Conservation (phyloP, 2,797 vertebrate species). For the Tachyglossus aculeatus region DNA sequence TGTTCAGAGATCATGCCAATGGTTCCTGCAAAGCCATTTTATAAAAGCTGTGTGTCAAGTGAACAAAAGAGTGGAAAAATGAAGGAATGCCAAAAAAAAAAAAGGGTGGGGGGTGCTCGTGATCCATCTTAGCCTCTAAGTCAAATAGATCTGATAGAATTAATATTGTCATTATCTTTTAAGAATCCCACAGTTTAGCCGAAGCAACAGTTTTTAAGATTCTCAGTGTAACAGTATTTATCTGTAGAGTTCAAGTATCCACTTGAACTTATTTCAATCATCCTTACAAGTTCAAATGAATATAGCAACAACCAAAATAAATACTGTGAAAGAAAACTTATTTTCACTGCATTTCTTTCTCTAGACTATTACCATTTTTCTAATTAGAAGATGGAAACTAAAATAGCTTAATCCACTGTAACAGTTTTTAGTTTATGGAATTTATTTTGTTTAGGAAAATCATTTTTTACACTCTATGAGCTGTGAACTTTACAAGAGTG, state of each 20-base stretch:
- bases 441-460: slow-evolving; percentile 22
- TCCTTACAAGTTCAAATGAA: neutral
- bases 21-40: slow-evolving; percentile 52
- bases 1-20: slow-evolving; percentile 18
- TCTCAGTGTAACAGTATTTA: slow-evolving; percentile 10
- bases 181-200: slow-evolving; percentile 22
- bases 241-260: slow-evolving; percentile 1
- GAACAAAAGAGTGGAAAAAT: slow-evolving; percentile 66
- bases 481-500: slow-evolving; percentile 9
- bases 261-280: slow-evolving; percentile 2
- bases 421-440: neutral
- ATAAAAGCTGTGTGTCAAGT: slow-evolving; percentile 58
- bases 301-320: neutral
- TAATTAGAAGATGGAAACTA: slow-evolving; percentile 2
- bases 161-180: slow-evolving; percentile 63
- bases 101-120: slow-evolving; percentile 18
- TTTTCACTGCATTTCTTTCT: neutral
- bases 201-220: neutral
- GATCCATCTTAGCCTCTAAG: slow-evolving; percentile 26
- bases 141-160: slow-evolving; percentile 50
- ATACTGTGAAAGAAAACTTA: neutral
- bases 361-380: neutral
- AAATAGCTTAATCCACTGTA: neutral
- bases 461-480: slow-evolving; percentile 9
- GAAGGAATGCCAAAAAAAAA: slow-evolving; percentile 60